Conservation (phyloP, 2,888 invertebrate species). For the Reticulitermes lucifugus region DNA sequence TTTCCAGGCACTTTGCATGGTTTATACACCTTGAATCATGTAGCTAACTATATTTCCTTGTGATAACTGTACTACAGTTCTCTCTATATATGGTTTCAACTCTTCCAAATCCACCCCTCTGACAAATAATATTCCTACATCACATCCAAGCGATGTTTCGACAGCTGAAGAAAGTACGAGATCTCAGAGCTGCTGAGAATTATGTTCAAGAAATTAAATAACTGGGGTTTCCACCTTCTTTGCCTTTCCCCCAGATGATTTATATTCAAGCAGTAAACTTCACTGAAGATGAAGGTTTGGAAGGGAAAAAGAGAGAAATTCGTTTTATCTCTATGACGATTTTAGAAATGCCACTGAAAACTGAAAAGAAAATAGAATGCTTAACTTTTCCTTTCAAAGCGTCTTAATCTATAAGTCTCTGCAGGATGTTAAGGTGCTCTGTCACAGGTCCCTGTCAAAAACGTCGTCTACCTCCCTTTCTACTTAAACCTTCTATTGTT, state of each 20-base stretch:
- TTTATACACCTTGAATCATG: neutral
- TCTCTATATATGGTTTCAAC: neutral
- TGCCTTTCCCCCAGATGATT: neutral
- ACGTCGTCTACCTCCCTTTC: no score
- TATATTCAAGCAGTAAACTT: neutral
- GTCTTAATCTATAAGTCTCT: neutral
- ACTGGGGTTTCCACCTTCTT: neutral
- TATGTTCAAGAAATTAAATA: no score
- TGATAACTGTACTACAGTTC: neutral
- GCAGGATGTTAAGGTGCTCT: neutral
- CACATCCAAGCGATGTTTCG: no score
- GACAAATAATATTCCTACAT: no score
- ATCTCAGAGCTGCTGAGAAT: no score
- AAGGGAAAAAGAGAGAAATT: neutral
- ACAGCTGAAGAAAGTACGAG: no score
- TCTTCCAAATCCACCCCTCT: neutral
- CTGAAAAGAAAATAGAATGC: neutral
- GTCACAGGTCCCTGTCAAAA: neutral
- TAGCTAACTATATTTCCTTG: neutral
- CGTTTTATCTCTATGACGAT: neutral
- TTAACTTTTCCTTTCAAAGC: neutral
- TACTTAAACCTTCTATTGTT: neutral
- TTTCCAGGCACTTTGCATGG: neutral
- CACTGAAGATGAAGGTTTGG: no score
- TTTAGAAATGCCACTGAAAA: neutral